Conservation (phyloP, 2,888 invertebrate genomes). For the Thera britannica region DNA sequence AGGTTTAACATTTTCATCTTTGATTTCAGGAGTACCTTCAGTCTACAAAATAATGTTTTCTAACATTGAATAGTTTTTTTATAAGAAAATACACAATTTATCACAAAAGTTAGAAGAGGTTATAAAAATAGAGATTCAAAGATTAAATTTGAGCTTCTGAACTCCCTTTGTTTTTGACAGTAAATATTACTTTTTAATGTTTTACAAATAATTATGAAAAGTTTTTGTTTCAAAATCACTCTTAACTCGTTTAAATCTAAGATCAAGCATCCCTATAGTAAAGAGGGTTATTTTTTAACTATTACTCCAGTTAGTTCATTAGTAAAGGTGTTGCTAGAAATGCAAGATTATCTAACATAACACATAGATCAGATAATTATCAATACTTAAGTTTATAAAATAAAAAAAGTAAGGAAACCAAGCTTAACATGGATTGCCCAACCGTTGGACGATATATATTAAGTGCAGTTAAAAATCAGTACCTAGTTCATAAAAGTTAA, state of each 20-base stretch:
- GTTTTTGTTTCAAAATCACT: too few relatives aligned
- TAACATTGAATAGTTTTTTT: slow-evolving; percentile 2
- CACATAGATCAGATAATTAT: neutral
- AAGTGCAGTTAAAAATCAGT: neutral
- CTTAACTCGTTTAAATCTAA: too few relatives aligned
- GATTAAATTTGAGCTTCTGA: slow-evolving; percentile 18
- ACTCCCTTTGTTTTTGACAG: neutral
- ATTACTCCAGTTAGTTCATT: neutral
- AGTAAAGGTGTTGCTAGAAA: neutral
- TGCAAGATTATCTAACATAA: neutral
- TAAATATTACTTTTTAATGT: too few relatives aligned
- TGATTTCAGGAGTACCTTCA: neutral
- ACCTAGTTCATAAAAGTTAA: neutral
- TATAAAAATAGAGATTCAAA: slow-evolving; percentile 31
- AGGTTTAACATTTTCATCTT: neutral
- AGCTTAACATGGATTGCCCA: neutral
- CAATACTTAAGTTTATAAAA: neutral
- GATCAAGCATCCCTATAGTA: too few relatives aligned
- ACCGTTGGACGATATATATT: neutral
- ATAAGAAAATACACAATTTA: slow-evolving; percentile 27
- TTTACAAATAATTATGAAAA: too few relatives aligned
- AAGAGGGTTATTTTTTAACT: too few relatives aligned
- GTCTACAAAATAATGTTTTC: slow-evolving; percentile 1
- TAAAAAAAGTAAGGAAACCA: neutral
- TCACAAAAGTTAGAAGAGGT: slow-evolving; percentile 22